Conservation (phyloP, 2,888 invertebrate genomes). For the Rhimphoctona megacephalus region DNA sequence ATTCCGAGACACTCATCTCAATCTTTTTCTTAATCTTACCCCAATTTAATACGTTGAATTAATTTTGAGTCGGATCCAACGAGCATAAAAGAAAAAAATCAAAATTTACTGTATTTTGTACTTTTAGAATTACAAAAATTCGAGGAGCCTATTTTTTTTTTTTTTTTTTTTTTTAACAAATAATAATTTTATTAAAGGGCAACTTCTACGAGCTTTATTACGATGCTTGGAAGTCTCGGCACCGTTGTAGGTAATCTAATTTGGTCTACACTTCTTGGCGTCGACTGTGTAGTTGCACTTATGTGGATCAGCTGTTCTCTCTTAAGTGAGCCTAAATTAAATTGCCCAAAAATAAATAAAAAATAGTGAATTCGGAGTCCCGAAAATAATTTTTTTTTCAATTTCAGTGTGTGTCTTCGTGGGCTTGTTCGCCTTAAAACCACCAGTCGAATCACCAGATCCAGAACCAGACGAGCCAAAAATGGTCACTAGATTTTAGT, state of each 20-base stretch:
- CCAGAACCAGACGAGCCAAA: slow-evolving; percentile 64
- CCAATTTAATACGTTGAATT: neutral
- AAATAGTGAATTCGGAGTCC: neutral
- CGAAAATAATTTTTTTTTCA: neutral
- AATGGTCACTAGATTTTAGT: slow-evolving; percentile 60
- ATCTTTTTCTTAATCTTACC: neutral
- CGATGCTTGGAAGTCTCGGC: slow-evolving; percentile 80
- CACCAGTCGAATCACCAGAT: slow-evolving; percentile 56
- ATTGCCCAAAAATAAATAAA: neutral
- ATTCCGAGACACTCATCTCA: neutral
- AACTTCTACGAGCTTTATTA: slow-evolving; percentile 76
- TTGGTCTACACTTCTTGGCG: slow-evolving; percentile 79
- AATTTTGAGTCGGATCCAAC: no score
- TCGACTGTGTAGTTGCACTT: slow-evolving; percentile 78
- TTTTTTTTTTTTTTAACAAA: neutral
- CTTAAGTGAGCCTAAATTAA: slow-evolving; percentile 73
- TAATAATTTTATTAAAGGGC: slow-evolving; percentile 71
- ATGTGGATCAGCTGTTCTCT: slow-evolving; percentile 77
- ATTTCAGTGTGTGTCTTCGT: slow-evolving; percentile 73
- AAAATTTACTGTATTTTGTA: neutral
- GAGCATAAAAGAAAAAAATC: neutral
- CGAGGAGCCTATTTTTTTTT: neutral
- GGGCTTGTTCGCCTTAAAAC: slow-evolving; percentile 69
- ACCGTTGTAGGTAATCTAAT: slow-evolving; percentile 80
- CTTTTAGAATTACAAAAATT: neutral